A percentile compares a stretch with the other conserved stretches of the same genome.
These are phyloP conservation scores for Merops nubicus DNA, from an alignment of 2,113 vertebrate species.

Conservation along the genomic window DNA sequence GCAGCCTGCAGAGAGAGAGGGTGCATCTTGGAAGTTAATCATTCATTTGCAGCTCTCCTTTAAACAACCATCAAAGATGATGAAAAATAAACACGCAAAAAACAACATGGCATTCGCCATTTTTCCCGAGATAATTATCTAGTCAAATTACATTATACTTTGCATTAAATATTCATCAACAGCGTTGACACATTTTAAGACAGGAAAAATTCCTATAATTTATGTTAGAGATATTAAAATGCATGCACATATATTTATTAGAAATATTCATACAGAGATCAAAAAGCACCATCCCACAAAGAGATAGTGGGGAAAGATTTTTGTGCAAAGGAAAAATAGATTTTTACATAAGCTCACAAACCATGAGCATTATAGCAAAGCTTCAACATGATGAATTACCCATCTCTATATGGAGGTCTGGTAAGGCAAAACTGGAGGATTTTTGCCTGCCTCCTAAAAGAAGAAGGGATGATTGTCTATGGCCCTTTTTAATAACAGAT, in stretches of 20 bases:
- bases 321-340: neutral
- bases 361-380: neutral
- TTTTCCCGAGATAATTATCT: neutral
- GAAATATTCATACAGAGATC: neutral
- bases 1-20: neutral
- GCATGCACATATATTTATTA: neutral
- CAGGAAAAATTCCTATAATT: neutral
- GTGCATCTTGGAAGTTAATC: neutral
- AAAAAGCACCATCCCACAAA: neutral
- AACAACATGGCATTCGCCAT: neutral
- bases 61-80: neutral
- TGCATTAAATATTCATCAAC: slow-evolving; percentile 9
- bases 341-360: neutral
- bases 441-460: neutral
- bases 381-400: neutral
- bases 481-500: neutral
- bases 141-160: slow-evolving; percentile 2
- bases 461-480: neutral
- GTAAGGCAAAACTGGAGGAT: neutral
- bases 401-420: neutral
- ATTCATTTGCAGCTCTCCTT: neutral
- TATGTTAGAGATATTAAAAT: neutral
- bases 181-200: neutral
- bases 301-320: neutral
- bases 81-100: slow-evolving; percentile 7